phyloP scores from a whole-genome alignment of 2,113 vertebrate genomes.

The Elgaria multicarinata region DNA sequence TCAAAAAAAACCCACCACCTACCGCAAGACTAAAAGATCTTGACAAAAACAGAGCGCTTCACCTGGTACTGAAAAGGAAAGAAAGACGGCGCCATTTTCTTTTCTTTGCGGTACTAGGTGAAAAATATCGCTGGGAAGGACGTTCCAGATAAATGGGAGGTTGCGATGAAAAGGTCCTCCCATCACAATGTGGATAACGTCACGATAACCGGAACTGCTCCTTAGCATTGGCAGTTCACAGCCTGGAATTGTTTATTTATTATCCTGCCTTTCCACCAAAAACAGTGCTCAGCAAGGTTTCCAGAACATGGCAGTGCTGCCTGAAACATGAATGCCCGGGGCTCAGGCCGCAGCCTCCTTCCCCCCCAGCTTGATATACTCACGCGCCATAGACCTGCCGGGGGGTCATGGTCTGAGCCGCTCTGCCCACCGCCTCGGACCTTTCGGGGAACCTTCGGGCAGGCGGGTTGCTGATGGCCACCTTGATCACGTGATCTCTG shows the following conservation, averaged over 20 bases:
- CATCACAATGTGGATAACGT: background rate
- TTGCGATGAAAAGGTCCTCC: background rate
- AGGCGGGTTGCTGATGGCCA: slow-evolving; percentile 96
- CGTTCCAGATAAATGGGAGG: background rate
- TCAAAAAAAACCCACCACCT: no score
- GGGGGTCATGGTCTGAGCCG: slow-evolving; percentile 56
- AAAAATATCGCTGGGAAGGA: background rate
- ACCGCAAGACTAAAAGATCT: no score
- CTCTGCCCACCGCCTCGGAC: slow-evolving; percentile 60
- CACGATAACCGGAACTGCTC: background rate
- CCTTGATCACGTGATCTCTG: slow-evolving; percentile 86
- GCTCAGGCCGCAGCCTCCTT: no score
- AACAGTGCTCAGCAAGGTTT: no score
- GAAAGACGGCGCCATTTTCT: background rate
- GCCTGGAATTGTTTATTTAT: no score
- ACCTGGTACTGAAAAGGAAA: background rate
- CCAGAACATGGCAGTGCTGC: background rate
- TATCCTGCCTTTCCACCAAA: no score
- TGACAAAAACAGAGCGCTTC: background rate
- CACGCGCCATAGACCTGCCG: slow-evolving; percentile 87
- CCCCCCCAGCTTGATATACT: slow-evolving; percentile 67
- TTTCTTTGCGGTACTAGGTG: background rate
- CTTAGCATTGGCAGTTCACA: background rate
- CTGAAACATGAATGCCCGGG: background rate
- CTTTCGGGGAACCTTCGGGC: slow-evolving; percentile 79